phyloP scores from a whole-genome alignment of 2,888 invertebrate species.

The Ectemnius lituratus region DNA sequence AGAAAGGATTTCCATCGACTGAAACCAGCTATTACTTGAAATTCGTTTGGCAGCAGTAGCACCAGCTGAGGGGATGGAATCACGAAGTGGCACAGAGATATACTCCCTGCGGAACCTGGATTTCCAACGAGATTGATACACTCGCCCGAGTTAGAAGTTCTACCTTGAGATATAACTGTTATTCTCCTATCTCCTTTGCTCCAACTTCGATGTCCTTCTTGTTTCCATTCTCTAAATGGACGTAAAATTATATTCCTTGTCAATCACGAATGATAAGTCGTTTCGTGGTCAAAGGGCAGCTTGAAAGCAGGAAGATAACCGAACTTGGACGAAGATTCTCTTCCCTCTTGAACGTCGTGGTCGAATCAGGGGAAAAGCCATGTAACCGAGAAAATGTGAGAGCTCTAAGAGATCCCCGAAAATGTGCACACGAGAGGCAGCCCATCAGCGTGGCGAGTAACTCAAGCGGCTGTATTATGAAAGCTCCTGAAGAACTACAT shows the following conservation, averaged over 20 bases:
- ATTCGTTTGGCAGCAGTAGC: slow-evolving; percentile 28
- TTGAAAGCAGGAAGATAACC: no score
- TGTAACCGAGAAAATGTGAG: not conserved
- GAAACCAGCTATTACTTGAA: slow-evolving; percentile 29
- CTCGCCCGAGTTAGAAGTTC: not conserved
- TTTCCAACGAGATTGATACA: not conserved
- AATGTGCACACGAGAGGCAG: slow-evolving; percentile 25
- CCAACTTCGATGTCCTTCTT: no score
- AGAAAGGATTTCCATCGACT: slow-evolving; percentile 35
- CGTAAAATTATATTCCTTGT: no score
- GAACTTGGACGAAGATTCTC: no score
- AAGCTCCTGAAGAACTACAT: slow-evolving; percentile 38
- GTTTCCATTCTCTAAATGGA: no score
- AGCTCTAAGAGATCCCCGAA: not conserved
- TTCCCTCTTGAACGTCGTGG: no score
- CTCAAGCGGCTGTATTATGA: slow-evolving; percentile 25
- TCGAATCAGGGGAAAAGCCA: no score
- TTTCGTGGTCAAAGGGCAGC: not conserved
- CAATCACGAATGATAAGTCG: not conserved
- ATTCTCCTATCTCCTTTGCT: no score
- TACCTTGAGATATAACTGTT: not conserved
- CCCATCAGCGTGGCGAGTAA: slow-evolving; percentile 34
- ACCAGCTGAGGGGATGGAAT: slow-evolving; percentile 18
- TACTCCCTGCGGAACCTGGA: slow-evolving; percentile 5
- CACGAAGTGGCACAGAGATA: slow-evolving; percentile 6